Base-by-base conservation (phyloP, 2,113 vertebrate species). In the Castor canadensis region DNA sequence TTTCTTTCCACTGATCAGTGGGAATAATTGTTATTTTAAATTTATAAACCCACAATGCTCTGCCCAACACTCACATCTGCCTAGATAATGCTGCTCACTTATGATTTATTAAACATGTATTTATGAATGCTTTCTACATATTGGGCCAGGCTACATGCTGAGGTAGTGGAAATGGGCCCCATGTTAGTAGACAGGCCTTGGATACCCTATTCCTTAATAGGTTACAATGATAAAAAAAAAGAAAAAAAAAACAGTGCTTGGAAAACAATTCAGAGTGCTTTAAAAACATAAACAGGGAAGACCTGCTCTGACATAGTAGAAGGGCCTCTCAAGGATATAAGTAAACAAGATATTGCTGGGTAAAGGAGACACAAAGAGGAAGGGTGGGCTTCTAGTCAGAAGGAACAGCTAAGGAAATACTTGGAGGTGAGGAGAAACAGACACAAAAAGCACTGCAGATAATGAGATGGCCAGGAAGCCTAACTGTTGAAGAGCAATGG, bases 11-110 rank as follows among this genome's bases (percentile, higher is more conserved):
- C 72, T 40, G 69, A 47, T 93, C n/a, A 47, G 28, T 40, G 32
- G 69, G 54, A 91, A 62, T 64, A 6, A 43, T 43, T 89, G 84
- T 81, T 69, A 58, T 58, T 93, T 95, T 79, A 60, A 79, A 75
- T 47, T 38, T 73, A 52, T 45, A 38, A 87, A 56, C 26, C 54
- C 9, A 49, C 54, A 79, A 40, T 43, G 64, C 19, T 52, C 1
- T 69, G 35, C 22, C 56, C 64, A 10, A 40, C 47, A 82, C 30
- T 35, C 24, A 38, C 84, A 62, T 43, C 47, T 91, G 38, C 73
- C 40, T 72, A 76, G n/a, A 66, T 8, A 40, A 35, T 30, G 43
- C 28, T 60, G 26, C 86, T 66, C 24, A 15, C 19, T 45, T 54
- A 6, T 82, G 60, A 62, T 47, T 85, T 30, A 11, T 81, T 69